These are phyloP conservation scores for Coccyzus lansbergi DNA, from an alignment of 2,797 vertebrate species.

Conservation along the genomic window DNA sequence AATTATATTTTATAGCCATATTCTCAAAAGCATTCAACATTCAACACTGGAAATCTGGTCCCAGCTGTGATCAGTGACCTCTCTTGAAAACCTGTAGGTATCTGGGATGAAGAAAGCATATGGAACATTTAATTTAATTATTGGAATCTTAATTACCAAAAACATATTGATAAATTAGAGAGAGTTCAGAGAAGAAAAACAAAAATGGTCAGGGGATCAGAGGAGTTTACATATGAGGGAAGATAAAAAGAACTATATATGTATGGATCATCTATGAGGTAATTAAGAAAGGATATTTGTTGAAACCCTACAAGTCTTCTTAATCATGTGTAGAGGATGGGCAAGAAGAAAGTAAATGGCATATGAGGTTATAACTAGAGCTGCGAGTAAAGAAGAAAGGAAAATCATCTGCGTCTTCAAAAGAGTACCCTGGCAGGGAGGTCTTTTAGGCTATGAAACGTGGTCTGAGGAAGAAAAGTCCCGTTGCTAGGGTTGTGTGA, in stretches of 20 bases:
- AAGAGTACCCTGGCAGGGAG: neutral
- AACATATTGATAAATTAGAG: constrained; percentile 69
- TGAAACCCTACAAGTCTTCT: constrained; percentile 20
- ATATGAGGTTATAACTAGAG: neutral
- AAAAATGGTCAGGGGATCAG: constrained; percentile 55
- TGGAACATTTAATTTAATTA: constrained; percentile 14
- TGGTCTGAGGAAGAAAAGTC: neutral
- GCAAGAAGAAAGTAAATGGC: constrained; percentile 18
- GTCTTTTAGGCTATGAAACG: neutral
- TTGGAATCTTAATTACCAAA: constrained; percentile 42
- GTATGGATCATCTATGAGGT: neutral
- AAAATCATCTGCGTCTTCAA: neutral
- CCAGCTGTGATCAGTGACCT: constrained; percentile 39
- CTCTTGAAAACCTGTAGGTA: constrained; percentile 25
- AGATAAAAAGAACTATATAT: constrained; percentile 44
- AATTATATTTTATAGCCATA: neutral
- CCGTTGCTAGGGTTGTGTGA: neutral
- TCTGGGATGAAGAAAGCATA: neutral
- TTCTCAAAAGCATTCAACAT: constrained; percentile 15
- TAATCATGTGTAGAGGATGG: constrained; percentile 11
- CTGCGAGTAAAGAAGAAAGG: neutral
- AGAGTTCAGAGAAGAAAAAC: constrained; percentile 59
- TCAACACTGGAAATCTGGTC: constrained; percentile 32
- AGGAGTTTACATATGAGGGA: constrained; percentile 55
- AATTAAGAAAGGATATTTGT: constrained; percentile 32